phyloP scores from a whole-genome alignment of 2,888 invertebrate genomes.

The Agrochola litura region DNA sequence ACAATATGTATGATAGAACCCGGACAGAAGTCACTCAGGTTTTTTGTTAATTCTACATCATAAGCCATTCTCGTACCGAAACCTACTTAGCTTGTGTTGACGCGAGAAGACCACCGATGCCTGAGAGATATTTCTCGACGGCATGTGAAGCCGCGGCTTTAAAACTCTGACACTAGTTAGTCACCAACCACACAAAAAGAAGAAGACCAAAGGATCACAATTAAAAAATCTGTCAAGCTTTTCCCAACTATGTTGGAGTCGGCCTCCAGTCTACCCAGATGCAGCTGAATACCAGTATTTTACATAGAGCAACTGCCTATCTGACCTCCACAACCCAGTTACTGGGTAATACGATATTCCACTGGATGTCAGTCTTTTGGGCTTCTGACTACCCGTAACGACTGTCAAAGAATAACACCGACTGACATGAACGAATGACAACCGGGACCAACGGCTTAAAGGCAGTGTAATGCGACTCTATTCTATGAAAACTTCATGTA shows the following conservation, averaged over 20 bases:
- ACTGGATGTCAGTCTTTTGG: background rate
- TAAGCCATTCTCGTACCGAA: no score
- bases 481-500: no score
- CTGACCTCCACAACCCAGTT: background rate
- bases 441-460: no score
- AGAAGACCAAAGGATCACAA: no score
- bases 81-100: background rate
- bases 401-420: no score
- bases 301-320: background rate
- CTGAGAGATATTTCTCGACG: no score
- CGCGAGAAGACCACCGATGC: no score
- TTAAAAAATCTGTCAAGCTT: background rate
- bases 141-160: no score
- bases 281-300: background rate
- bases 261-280: background rate
- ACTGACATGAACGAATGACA: background rate
- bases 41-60: background rate
- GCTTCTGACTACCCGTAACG: background rate
- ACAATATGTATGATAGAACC: background rate
- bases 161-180: no score
- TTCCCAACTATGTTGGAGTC: background rate
- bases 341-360: background rate
- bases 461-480: no score
- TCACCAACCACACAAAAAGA: no score
- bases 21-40: background rate